Evolutionary conservation across 2,888 invertebrate genomes (phyloP).

Genomic region (Rhagonycha fulva): DNA sequence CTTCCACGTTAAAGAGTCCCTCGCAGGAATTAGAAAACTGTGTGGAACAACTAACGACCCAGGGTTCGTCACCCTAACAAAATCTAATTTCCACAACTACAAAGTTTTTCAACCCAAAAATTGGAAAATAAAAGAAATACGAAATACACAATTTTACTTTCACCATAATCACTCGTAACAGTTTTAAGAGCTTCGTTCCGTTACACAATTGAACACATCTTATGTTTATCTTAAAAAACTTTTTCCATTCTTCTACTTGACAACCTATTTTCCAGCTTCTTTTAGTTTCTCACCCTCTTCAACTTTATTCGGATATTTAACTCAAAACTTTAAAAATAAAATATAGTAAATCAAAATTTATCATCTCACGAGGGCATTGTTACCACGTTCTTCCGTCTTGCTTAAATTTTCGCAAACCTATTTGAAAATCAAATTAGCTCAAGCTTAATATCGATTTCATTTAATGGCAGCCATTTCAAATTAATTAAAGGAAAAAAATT

Average conservation of each 20-base stretch:
- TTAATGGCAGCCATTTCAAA: neutral
- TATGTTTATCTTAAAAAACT: neutral
- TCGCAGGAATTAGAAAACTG: neutral
- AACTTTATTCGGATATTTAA: neutral
- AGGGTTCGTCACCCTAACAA: neutral
- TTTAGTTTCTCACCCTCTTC: neutral
- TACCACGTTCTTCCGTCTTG: neutral
- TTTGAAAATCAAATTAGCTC: neutral
- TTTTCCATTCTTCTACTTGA: neutral
- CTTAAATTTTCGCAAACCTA: neutral
- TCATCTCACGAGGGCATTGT: neutral
- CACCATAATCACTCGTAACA: neutral
- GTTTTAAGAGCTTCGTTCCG: neutral
- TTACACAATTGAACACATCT: neutral
- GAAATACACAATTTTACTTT: neutral
- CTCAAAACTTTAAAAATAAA: neutral
- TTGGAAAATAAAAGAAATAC: neutral
- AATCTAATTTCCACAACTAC: neutral
- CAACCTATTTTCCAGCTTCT: neutral
- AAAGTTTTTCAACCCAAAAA: neutral
- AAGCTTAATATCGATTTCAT: neutral
- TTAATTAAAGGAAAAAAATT: neutral
- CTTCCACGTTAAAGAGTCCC: neutral
- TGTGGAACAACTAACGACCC: neutral
- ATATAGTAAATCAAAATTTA: neutral